A percentile compares a stretch with the other conserved stretches of the same genome.
These are phyloP conservation scores for Actias luna DNA, from an alignment of 2,888 invertebrate genomes.

Conservation along the genomic window DNA sequence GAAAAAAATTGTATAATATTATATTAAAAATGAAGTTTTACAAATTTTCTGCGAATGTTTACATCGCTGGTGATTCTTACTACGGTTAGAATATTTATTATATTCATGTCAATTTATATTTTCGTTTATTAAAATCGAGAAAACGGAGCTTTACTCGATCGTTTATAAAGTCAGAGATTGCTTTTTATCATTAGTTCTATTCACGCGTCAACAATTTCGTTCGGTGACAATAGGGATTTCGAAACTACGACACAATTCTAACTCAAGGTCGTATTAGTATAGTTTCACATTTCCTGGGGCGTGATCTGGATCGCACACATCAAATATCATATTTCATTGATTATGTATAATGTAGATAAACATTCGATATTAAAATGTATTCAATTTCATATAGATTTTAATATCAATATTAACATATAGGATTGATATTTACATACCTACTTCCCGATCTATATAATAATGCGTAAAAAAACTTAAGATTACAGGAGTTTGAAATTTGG, in stretches of 20 bases:
- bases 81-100: too few species aligned
- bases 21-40: too few species aligned
- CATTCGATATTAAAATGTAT: neutral
- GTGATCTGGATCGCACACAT: neutral
- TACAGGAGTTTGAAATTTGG: too few species aligned
- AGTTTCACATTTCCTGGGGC: constrained; percentile 5
- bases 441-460: too few species aligned
- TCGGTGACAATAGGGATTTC: neutral
- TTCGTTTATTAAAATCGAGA: neutral
- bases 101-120: too few species aligned
- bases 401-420: neutral
- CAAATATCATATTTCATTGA: constrained; percentile 3
- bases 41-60: too few species aligned
- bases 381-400: neutral
- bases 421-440: too few species aligned
- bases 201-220: neutral
- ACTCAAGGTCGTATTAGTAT: neutral
- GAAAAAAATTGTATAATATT: too few species aligned
- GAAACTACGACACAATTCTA: constrained; percentile 2
- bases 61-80: too few species aligned
- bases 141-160: neutral
- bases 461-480: too few species aligned
- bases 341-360: neutral
- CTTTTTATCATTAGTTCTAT: neutral
- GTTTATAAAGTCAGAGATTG: neutral